phyloP scores from a whole-genome alignment of 2,797 vertebrate genomes.

The Poeciliopsis presidionis region DNA sequence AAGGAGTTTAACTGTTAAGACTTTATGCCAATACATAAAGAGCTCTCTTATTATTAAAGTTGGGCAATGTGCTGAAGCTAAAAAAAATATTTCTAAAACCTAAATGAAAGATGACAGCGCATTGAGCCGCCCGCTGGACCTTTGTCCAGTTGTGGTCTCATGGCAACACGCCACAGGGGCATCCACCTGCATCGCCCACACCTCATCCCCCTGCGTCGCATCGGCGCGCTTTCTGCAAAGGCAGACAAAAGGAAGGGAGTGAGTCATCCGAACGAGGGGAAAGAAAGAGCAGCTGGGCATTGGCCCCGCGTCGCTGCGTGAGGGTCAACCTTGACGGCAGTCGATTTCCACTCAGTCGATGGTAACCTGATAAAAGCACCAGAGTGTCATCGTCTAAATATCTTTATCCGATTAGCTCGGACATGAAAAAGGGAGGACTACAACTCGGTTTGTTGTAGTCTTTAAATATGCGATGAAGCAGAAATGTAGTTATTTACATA shows the following conservation, averaged over 20 bases:
- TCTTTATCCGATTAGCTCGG: not conserved
- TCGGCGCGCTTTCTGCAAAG: not conserved
- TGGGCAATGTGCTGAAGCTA: not conserved
- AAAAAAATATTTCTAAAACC: not conserved
- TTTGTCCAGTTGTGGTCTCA: not conserved
- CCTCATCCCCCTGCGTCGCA: not conserved
- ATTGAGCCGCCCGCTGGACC: not conserved
- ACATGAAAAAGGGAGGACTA: not conserved
- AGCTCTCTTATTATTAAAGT: not conserved
- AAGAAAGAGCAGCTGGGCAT: not conserved
- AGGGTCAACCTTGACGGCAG: not conserved
- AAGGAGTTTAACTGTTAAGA: not conserved
- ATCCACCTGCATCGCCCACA: not conserved
- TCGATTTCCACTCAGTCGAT: not conserved
- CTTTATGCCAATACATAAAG: not conserved
- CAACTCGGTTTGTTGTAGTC: not conserved
- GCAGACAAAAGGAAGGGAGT: not conserved
- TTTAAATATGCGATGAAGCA: not conserved
- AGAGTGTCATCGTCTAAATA: not conserved
- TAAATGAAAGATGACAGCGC: not conserved
- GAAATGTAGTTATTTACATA: conserved; percentile 1
- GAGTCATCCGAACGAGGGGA: not conserved
- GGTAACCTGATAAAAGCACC: not conserved
- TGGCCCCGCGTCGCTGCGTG: not conserved
- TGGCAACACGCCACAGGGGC: not conserved